These are phyloP conservation scores for Marcusenius ussheri DNA, from an alignment of 2,113 vertebrate genomes.

Conservation along the genomic window DNA sequence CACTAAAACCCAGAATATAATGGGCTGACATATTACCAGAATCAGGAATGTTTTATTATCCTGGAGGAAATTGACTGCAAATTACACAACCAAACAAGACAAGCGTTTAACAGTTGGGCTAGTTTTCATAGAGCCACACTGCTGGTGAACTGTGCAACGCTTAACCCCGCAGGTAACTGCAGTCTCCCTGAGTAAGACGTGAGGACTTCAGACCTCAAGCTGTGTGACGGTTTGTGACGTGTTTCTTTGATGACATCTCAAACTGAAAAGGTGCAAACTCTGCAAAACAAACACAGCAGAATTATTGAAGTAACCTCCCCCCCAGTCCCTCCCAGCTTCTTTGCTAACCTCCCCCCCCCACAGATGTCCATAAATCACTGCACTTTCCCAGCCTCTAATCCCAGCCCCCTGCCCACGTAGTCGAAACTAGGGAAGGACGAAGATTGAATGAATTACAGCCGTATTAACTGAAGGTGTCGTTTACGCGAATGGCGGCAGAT, in stretches of 20 bases:
- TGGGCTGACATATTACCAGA: neutral
- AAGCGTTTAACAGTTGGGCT: neutral
- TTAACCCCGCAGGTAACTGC: neutral
- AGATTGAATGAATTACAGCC: slow-evolving; percentile 24
- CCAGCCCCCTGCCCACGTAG: slow-evolving; percentile 48
- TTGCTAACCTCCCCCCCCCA: slow-evolving; percentile 37
- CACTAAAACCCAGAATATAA: neutral
- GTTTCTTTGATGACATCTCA: slow-evolving; percentile 25
- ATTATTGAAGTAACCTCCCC: slow-evolving; percentile 35
- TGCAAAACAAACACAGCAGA: slow-evolving; percentile 46
- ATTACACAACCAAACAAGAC: neutral
- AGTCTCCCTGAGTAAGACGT: neutral
- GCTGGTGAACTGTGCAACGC: neutral
- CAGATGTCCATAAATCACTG: slow-evolving; percentile 58
- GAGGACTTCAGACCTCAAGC: neutral
- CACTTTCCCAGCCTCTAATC: slow-evolving; percentile 57
- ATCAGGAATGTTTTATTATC: neutral
- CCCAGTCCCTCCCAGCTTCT: slow-evolving; percentile 45
- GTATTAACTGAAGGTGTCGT: slow-evolving; percentile 32
- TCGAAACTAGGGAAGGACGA: slow-evolving; percentile 39
- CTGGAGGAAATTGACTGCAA: neutral
- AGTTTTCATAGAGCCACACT: no score
- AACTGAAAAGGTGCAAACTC: slow-evolving; percentile 18
- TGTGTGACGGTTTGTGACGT: neutral
- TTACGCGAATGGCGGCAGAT: neutral